Evolutionary conservation across 35 echinoderm and acorn worm species (phyloP).

Genomic region (Apostichopus parvimensis): DNA sequence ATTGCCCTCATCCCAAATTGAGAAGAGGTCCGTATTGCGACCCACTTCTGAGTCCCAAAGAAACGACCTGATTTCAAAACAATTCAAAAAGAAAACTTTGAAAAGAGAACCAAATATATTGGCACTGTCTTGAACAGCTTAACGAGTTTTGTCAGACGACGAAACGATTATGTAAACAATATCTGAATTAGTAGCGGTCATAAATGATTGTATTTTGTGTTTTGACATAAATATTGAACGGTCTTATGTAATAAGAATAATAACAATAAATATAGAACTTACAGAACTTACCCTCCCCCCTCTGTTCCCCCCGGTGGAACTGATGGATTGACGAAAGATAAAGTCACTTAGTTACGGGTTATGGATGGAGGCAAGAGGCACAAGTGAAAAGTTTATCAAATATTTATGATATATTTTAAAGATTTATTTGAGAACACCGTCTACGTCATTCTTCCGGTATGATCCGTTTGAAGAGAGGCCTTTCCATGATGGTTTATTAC

Average conservation of each 20-base stretch:
- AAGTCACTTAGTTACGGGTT: constrained; percentile 5
- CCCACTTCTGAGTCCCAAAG: background rate
- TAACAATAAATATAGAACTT: background rate
- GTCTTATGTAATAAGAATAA: background rate
- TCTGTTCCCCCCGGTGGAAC: background rate
- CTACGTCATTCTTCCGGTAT: background rate
- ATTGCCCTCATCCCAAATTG: background rate
- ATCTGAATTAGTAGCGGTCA: background rate
- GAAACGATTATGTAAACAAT: background rate
- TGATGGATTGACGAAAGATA: background rate
- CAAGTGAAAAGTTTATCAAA: constrained; percentile 18
- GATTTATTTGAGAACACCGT: background rate
- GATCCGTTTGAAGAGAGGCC: background rate
- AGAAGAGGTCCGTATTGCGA: background rate
- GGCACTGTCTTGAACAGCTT: background rate
- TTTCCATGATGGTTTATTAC: too few relatives aligned
- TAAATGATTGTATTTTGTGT: background rate
- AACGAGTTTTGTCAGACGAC: background rate
- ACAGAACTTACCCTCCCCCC: background rate
- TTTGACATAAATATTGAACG: background rate
- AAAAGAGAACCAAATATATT: background rate
- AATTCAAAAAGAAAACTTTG: too few relatives aligned
- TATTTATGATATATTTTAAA: background rate
- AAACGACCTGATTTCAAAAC: background rate
- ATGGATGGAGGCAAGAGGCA: background rate